A percentile compares a stretch with the other conserved stretches of the same genome.
phyloP scores from a whole-genome alignment of 1,140 invertebrate species.

The Drosophila rufa region DNA sequence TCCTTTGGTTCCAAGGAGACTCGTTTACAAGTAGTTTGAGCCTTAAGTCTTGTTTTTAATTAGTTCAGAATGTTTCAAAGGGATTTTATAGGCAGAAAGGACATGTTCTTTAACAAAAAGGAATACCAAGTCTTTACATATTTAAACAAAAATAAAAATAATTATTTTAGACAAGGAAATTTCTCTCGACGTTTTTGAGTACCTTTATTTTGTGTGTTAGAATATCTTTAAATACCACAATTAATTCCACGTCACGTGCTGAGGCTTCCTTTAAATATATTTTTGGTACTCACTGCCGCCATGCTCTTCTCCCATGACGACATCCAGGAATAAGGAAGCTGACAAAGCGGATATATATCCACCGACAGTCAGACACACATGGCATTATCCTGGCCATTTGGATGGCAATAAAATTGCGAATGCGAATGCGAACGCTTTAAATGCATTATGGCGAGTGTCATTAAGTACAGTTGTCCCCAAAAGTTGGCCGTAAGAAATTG shows the following conservation, averaged over 20 bases:
- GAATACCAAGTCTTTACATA: no score
- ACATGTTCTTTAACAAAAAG: no score
- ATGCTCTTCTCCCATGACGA: background rate
- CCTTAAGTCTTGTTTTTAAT: background rate
- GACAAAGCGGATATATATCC: slow-evolving; percentile 16
- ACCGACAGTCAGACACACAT: slow-evolving; percentile 6
- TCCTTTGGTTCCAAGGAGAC: background rate
- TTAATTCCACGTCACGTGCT: background rate
- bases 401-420: slow-evolving; percentile 41
- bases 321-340: slow-evolving; percentile 19
- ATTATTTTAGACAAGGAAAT: no score
- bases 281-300: background rate
- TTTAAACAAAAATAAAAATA: no score
- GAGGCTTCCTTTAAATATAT: background rate
- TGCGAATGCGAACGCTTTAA: slow-evolving; percentile 43
- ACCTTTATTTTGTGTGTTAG: no score
- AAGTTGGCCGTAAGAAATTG: slow-evolving; percentile 46
- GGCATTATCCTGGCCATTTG: slow-evolving; percentile 40
- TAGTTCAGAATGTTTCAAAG: background rate
- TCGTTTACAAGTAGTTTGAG: background rate
- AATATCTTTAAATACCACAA: background rate
- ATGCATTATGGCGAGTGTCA: slow-evolving; percentile 58
- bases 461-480: slow-evolving; percentile 56
- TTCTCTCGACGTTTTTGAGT: no score
- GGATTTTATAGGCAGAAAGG: background rate